phyloP scores from a whole-genome alignment of 2,113 vertebrate genomes.

The Oenanthe oenanthe region DNA sequence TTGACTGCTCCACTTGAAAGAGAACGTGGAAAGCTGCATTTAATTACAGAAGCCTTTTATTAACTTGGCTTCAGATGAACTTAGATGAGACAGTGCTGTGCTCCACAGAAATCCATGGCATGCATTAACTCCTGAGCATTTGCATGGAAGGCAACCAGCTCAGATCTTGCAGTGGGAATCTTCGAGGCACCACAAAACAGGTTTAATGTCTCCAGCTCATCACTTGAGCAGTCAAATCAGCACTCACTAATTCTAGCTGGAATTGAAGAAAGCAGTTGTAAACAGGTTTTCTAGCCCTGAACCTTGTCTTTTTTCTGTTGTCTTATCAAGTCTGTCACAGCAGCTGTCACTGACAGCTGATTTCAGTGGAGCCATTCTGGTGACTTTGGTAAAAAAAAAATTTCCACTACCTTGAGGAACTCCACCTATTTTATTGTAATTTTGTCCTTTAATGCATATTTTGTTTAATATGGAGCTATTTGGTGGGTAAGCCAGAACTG shows the following conservation, averaged over 20 bases:
- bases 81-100: neutral
- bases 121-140: neutral
- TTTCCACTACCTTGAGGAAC: neutral
- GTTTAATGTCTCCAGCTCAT: neutral
- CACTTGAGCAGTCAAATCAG: neutral
- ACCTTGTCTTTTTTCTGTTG: fast-evolving
- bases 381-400: neutral
- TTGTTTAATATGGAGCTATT: neutral
- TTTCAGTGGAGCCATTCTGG: neutral
- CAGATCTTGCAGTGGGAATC: neutral
- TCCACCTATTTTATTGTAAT: neutral
- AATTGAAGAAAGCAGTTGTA: neutral
- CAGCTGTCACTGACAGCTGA: neutral
- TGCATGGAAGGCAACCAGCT: neutral
- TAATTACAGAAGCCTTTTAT: constrained; percentile 40
- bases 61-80: constrained; percentile 7
- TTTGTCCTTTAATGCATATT: neutral
- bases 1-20: neutral
- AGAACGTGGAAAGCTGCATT: neutral
- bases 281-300: neutral
- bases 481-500: neutral
- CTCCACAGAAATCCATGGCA: neutral
- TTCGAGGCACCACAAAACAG: neutral
- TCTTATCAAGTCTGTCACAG: neutral
- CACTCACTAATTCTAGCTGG: neutral